Evolutionary conservation across 1,140 invertebrate genomes (phyloP), one percentile per base, ranked within the genome.

Genomic region (Listronotus oregonensis): DNA sequence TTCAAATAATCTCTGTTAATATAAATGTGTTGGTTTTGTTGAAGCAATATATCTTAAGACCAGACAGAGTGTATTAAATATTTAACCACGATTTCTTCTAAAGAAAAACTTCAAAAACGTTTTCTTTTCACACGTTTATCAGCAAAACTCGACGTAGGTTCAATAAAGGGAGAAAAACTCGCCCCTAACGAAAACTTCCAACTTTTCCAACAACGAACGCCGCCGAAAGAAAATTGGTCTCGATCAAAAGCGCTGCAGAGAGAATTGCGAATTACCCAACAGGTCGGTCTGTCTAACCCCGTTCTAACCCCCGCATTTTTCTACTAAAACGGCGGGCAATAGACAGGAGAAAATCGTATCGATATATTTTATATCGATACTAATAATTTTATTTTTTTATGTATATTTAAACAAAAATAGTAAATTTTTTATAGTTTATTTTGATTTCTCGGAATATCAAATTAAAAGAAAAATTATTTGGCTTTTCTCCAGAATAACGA

Each of bases 221-320:
- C 52, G 52, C 57, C 57, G 39, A 56, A 63, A 63, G 62, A 64
- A 64, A 64, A 56, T 64, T 57, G 62, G 62, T 57, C 62, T 64
- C 62, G 62, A 64, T 64, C 62, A 64, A 64, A 64, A 57, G 62
- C 43, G 62, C 62, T 64, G 54, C 62, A 64, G 62, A 64, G 62
- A 64, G 62, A 64, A 64, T 64, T 64, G 62, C 62, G 62, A 64
- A 64, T 64, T 57, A 64, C 62, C 62, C 62, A 64, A 64, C 62
- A 64, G 62, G 62, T 64, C 62, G 62, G 46, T 15, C 62, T 27
- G 62, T 64, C 62, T 64, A 56, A 64, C 60, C 60, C 59, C 57
- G 15, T 27, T 27, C n/a, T 21, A 44, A 63, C 37, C 52, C 62
- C 42, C 34, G 52, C 62, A 64, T 64, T 64, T 64, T 64, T 64